Conservation (phyloP, 2,113 vertebrate species). For the Tauraco erythrolophus region DNA sequence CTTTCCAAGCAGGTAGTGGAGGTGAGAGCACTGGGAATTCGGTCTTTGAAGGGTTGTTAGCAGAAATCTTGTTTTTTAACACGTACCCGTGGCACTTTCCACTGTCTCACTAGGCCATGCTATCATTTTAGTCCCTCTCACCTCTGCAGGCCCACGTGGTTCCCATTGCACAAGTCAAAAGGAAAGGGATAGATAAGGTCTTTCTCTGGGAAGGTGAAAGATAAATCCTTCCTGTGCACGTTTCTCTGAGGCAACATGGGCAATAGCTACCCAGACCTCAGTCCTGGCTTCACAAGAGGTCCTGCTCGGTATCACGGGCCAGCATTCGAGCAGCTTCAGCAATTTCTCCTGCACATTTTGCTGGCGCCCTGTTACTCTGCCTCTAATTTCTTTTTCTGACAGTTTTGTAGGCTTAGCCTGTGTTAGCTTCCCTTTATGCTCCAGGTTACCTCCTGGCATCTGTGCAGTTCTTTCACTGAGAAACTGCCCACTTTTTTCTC, state of each 20-base stretch:
- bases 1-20: background rate
- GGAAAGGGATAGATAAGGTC: background rate
- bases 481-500: background rate
- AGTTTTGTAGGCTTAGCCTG: background rate
- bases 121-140: background rate
- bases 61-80: background rate
- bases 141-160: background rate
- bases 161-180: background rate
- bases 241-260: background rate
- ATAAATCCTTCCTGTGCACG: accelerated
- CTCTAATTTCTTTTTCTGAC: background rate
- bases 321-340: background rate
- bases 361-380: background rate
- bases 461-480: background rate
- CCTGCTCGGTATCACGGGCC: background rate
- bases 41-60: background rate
- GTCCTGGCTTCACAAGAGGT: background rate
- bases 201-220: background rate
- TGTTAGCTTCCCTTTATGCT: background rate
- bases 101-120: background rate
- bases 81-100: background rate
- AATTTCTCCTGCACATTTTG: background rate
- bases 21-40: constrained; percentile 1
- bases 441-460: background rate
- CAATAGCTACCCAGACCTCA: background rate